Evolutionary conservation across 2,113 vertebrate genomes (phyloP).

Genomic region (Boulengeromyrus knoepffleri): DNA sequence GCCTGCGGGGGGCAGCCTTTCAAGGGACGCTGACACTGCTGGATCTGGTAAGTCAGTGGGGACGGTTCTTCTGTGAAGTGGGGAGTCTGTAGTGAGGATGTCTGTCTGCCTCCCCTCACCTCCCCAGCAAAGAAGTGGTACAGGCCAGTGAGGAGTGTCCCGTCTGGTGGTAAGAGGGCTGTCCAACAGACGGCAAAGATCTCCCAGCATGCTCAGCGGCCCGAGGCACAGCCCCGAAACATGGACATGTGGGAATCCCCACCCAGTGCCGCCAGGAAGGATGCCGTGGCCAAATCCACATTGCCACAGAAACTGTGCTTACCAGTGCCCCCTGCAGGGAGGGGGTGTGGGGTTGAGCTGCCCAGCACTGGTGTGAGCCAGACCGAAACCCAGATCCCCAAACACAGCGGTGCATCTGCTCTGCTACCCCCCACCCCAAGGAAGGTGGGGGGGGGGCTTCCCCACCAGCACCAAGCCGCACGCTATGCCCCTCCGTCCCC

Average conservation of each 20-base stretch:
- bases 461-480: not conserved
- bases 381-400: not conserved
- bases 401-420: not conserved
- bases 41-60: not conserved
- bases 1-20: not conserved
- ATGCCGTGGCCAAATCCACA: not conserved
- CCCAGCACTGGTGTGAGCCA: not conserved
- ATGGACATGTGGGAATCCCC: slow-evolving; percentile 45
- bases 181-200: slow-evolving; percentile 54
- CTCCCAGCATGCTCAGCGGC: slow-evolving; percentile 40
- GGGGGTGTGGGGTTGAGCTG: slow-evolving; percentile 42
- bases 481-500: not conserved
- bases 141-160: not conserved
- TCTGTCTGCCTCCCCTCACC: not conserved
- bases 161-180: slow-evolving; percentile 38
- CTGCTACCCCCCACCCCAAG: not conserved
- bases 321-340: slow-evolving; percentile 21
- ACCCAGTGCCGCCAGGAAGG: not conserved
- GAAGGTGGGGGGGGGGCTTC: not conserved
- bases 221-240: slow-evolving; percentile 35
- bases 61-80: not conserved
- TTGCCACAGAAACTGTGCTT: not conserved
- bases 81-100: not conserved
- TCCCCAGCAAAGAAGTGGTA: slow-evolving; percentile 10
- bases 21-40: not conserved